phyloP scores from a whole-genome alignment of 2,888 invertebrate genomes.

The Phlogophora meticulosa region DNA sequence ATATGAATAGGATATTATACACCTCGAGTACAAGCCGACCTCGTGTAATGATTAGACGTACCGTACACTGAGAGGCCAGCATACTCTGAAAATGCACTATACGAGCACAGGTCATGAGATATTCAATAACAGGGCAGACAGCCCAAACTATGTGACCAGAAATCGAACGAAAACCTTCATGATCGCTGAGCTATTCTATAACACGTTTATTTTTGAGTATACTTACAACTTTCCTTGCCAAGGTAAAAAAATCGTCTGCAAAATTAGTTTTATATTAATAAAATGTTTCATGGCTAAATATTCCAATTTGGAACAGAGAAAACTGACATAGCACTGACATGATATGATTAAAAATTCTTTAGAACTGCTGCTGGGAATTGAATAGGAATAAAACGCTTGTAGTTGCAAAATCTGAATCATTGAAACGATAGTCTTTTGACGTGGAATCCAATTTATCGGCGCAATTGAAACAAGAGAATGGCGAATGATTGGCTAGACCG shows the following conservation, averaged over 20 bases:
- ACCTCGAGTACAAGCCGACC: too few species aligned
- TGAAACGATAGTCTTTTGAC: constrained; percentile 74
- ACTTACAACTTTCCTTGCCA: too few species aligned
- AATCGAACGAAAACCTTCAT: too few species aligned
- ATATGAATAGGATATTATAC: too few species aligned
- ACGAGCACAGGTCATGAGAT: too few species aligned
- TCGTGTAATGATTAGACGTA: too few species aligned
- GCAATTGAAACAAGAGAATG: constrained; percentile 72
- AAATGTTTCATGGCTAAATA: background rate
- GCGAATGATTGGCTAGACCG: constrained; percentile 71
- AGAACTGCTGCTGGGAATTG: constrained; percentile 52
- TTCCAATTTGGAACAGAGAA: constrained; percentile 14
- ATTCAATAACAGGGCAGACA: too few species aligned
- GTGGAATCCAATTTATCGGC: constrained; percentile 75
- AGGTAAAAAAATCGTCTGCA: background rate
- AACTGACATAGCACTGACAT: constrained; percentile 27
- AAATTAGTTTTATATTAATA: background rate
- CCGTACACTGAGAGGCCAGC: too few species aligned
- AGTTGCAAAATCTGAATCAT: constrained; percentile 75
- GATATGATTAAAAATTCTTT: constrained; percentile 66
- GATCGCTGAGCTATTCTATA: too few species aligned
- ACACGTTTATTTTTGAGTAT: too few species aligned
- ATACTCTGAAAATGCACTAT: too few species aligned
- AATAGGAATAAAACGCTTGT: constrained; percentile 71
- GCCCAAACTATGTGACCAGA: too few species aligned